Conservation (phyloP, 1,140 invertebrate species). For the Panagrolaimus sp. region DNA sequence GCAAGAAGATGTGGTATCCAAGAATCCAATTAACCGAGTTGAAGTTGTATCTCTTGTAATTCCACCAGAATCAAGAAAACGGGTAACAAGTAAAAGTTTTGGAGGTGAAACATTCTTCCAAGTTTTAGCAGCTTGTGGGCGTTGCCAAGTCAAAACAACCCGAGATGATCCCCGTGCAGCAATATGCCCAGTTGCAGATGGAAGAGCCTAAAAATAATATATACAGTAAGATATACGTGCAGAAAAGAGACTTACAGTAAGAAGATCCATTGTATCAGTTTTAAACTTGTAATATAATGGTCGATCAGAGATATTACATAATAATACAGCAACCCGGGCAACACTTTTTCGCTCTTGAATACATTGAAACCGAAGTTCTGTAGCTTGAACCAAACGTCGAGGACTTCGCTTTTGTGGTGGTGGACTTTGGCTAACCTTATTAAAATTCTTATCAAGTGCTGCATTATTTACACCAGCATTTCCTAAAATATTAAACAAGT, state of each 20-base stretch:
- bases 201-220: not conserved
- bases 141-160: not conserved
- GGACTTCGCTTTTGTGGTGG: too few species aligned
- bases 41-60: not conserved
- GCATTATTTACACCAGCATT: too few species aligned
- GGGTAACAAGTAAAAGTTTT: not conserved
- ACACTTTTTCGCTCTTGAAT: not conserved
- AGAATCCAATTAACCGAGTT: not conserved
- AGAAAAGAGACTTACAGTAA: not conserved
- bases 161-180: not conserved
- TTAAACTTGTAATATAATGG: slow-evolving; percentile 1
- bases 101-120: not conserved
- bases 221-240: too few species aligned
- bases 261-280: not conserved
- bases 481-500: too few species aligned
- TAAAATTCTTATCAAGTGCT: too few species aligned
- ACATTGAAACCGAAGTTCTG: slow-evolving; percentile 8
- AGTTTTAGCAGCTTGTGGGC: not conserved
- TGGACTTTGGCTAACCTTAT: too few species aligned
- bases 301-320: slow-evolving; percentile 14
- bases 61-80: slow-evolving; percentile 4
- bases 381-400: not conserved
- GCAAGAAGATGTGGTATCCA: not conserved
- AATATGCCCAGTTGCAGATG: slow-evolving; percentile 3
- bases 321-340: not conserved